These are phyloP conservation scores for Drosophila suzukii DNA, from an alignment of 1,140 invertebrate species.

Conservation along the genomic window DNA sequence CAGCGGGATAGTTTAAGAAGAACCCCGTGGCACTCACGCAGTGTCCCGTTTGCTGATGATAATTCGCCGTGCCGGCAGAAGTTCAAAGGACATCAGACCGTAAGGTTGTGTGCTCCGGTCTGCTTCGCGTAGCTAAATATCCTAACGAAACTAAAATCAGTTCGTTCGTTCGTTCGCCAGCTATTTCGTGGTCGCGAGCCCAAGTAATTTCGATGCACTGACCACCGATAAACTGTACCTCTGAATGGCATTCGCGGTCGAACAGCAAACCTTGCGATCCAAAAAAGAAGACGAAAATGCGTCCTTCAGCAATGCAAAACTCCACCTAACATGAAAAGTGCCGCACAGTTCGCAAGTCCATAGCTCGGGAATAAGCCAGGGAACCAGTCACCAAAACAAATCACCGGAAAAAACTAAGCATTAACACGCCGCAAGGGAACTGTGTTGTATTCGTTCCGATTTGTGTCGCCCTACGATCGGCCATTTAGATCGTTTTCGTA, in stretches of 20 bases:
- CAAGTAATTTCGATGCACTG: conserved; percentile 1
- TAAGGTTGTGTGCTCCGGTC: conserved; percentile 60
- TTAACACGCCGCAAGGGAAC: conserved; percentile 4
- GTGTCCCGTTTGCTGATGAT: conserved; percentile 78
- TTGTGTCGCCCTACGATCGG: conserved; percentile 44
- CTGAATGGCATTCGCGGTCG: not conserved
- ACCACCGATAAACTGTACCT: not conserved
- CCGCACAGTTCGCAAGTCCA: not conserved
- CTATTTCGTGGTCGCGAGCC: conserved; percentile 14
- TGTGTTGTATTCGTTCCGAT: conserved; percentile 47
- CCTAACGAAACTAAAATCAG: not conserved
- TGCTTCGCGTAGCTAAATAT: conserved; percentile 33
- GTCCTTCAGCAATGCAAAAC: not conserved
- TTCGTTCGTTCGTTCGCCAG: conserved; percentile 6
- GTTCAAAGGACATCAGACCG: conserved; percentile 79
- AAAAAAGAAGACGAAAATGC: no score
- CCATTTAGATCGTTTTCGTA: conserved; percentile 32
- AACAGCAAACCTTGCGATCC: not conserved
- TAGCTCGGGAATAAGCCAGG: not conserved
- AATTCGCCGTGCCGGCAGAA: conserved; percentile 73
- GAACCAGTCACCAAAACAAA: conserved; percentile 8
- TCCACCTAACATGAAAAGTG: conserved; percentile 5
- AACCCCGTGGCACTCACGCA: conserved; percentile 59
- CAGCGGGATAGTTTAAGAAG: conserved; percentile 58
- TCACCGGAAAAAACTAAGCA: not conserved